These are phyloP conservation scores for Aphidius gifuensis DNA, from an alignment of 1,140 invertebrate species.

Conservation along the genomic window DNA sequence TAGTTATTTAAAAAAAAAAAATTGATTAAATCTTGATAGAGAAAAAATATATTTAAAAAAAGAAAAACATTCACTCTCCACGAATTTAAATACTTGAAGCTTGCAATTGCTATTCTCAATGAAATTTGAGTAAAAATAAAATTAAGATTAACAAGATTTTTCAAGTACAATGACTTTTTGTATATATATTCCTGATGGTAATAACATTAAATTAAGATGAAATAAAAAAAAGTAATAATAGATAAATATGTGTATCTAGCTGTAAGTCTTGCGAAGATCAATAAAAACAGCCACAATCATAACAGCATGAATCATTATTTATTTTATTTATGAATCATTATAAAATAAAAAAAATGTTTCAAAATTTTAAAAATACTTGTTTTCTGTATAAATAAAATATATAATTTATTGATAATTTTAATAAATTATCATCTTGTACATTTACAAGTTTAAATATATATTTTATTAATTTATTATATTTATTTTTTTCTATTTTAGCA, in stretches of 20 bases:
- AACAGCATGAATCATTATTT: conserved; percentile 2
- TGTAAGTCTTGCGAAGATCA: conserved; percentile 48
- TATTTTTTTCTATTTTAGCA: neutral
- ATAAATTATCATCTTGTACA: neutral
- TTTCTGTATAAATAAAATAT: no score
- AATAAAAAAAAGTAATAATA: conserved; percentile 43
- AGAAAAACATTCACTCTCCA: no score
- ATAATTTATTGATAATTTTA: neutral
- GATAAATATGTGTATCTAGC: conserved; percentile 49
- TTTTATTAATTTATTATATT: no score
- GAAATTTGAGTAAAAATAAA: no score
- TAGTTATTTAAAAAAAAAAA: no score
- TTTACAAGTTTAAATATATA: neutral
- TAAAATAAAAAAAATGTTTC: neutral
- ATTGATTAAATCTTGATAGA: no score
- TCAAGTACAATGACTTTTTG: conserved; percentile 48
- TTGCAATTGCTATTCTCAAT: no score
- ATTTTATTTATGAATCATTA: neutral
- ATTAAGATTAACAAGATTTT: neutral
- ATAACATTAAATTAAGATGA: conserved; percentile 28
- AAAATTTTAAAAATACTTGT: no score
- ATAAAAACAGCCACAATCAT: conserved; percentile 43
- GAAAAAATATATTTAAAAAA: no score
- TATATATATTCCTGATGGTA: conserved; percentile 49
- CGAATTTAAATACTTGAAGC: no score